Evolutionary conservation across 1,140 invertebrate genomes (phyloP), one percentile per base, ranked within the genome.

Genomic region (Chelonus insularis): DNA sequence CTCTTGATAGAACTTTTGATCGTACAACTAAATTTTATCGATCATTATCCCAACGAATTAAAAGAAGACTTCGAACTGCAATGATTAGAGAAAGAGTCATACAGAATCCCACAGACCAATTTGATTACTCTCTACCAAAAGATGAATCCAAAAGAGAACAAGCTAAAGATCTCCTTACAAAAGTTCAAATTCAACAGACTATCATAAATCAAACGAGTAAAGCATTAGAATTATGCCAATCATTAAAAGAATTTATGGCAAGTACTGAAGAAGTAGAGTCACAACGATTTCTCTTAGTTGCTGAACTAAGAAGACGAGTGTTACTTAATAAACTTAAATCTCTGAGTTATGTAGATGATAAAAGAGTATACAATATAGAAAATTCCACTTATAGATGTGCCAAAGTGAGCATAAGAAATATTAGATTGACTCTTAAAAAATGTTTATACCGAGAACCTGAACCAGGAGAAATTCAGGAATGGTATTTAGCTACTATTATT

Each of bases 151-250:
- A 21, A 41, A 55, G 63, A 20, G 56, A 68, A 7, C 41, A 56
- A 11, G 60, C 74, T 5, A 66, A 73, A 25, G 47, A 72, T 5
- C 69, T 82, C 1, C 41, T 78, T 8, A 61, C 67, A 11, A 65
- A 79, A 60, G 56, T 80, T 0, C 68, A 68, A 0, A 68, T 80
- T 2, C 79, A 83, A 60, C 72, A 79, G 50, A 74, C 68, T 3
- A 64, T 74, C 2, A 80, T 83, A 12, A 69, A 76, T 18, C 82
- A 83, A 54, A 75, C 73, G 0, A 72, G 72, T 3, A 83, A 83
- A 67, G 81, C 81, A 1, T 54, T 84, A 4, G 63, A 66, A 14
- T 63, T 76, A 9, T 84, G 82, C 58, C 65, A 68, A 8, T 71
- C 62, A 6, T 73, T 62, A n/a, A 76, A 75, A 48, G 75, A 78